Conservation (phyloP, 2,797 vertebrate genomes). For the Tauraco hartlaubi region DNA sequence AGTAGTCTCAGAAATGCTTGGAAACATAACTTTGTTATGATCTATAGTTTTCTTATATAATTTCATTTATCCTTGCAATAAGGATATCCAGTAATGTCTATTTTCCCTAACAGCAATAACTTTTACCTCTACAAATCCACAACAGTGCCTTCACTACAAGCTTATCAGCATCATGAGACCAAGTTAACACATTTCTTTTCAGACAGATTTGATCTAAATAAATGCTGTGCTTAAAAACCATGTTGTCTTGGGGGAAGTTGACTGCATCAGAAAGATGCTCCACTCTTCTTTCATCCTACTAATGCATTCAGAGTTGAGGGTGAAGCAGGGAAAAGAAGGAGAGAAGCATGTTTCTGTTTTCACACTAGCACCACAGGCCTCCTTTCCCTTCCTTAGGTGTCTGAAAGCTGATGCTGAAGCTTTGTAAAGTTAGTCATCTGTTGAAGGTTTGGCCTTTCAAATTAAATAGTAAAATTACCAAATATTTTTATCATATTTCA, state of each 20-base stretch:
- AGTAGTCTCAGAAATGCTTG: not conserved
- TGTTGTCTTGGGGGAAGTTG: not conserved
- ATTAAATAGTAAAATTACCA: not conserved
- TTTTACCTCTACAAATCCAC: not conserved
- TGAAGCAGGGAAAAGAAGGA: not conserved
- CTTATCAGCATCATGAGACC: not conserved
- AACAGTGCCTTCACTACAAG: not conserved
- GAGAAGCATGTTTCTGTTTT: not conserved
- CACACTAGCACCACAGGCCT: not conserved
- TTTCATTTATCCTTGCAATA: not conserved
- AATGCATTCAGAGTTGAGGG: not conserved
- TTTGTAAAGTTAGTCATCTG: not conserved
- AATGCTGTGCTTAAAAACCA: not conserved
- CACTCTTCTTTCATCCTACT: not conserved
- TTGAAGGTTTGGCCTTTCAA: not conserved
- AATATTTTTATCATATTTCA: not conserved
- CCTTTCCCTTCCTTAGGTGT: not conserved
- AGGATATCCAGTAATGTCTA: not conserved
- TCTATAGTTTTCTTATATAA: not conserved
- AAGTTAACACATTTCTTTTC: not conserved
- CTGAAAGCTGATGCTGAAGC: not conserved
- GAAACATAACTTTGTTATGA: not conserved
- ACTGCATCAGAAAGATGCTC: not conserved
- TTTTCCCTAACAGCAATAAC: not conserved
- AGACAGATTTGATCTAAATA: not conserved